These are phyloP conservation scores for Gandaritis pyraliata DNA, from an alignment of 2,888 invertebrate species.

Conservation along the genomic window DNA sequence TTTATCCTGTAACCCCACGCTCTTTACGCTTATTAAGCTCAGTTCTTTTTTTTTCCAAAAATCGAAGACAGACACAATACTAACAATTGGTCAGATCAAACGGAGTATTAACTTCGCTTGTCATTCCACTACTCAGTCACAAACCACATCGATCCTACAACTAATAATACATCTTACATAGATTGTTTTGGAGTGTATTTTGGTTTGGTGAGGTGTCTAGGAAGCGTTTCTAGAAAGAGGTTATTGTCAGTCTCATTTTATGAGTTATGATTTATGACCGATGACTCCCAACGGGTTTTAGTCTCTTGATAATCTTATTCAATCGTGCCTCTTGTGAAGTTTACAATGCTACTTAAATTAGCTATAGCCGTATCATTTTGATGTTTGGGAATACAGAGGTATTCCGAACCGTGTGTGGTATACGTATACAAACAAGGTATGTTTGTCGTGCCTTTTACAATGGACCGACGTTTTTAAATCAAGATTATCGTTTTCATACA, in stretches of 20 bases:
- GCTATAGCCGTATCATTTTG: constrained; percentile 74
- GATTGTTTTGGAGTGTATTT: constrained; percentile 44
- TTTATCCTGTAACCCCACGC: constrained; percentile 68
- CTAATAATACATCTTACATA: constrained; percentile 43
- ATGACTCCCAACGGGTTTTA: constrained; percentile 83
- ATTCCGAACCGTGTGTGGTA: constrained; percentile 65
- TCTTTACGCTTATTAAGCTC: constrained; percentile 62
- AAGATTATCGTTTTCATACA: constrained; percentile 55
- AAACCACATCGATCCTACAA: constrained; percentile 39
- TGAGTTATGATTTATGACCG: constrained; percentile 84
- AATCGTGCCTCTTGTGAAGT: constrained; percentile 75
- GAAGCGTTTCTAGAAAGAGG: constrained; percentile 70
- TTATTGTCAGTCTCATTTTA: constrained; percentile 82
- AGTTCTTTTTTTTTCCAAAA: constrained; percentile 72
- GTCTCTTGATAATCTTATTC: constrained; percentile 81
- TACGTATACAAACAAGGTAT: constrained; percentile 61
- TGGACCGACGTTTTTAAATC: constrained; percentile 54
- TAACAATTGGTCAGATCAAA: constrained; percentile 83
- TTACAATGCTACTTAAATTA: constrained; percentile 85
- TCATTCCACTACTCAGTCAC: constrained; percentile 77
- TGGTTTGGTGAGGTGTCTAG: constrained; percentile 53
- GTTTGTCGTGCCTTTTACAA: constrained; percentile 60
- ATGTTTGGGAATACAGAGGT: constrained; percentile 50
- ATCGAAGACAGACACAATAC: constrained; percentile 78
- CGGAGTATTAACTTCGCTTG: constrained; percentile 83